phyloP scores from a whole-genome alignment of 2,797 vertebrate species.

The Ara ararauna region DNA sequence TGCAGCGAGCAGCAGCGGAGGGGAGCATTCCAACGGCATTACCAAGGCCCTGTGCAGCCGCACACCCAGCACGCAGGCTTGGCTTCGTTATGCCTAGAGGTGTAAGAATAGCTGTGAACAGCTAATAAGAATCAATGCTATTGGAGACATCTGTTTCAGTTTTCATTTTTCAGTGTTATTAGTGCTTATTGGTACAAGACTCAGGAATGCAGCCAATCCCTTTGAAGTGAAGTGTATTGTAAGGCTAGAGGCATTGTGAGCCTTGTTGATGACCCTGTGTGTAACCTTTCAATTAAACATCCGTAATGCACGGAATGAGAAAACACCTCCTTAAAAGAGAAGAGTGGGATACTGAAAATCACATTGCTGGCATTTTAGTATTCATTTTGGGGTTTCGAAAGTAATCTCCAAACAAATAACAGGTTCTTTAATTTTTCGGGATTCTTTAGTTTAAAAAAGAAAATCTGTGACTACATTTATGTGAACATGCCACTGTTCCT shows the following conservation, averaged over 20 bases:
- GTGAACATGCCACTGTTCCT: neutral
- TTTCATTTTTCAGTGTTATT: constrained; percentile 90
- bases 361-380: neutral
- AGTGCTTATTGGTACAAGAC: constrained; percentile 88
- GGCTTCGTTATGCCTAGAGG: constrained; percentile 77
- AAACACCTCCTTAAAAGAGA: neutral
- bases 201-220: constrained; percentile 83
- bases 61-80: constrained; percentile 74
- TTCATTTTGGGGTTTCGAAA: neutral
- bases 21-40: constrained; percentile 71
- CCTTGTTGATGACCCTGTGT: constrained; percentile 83
- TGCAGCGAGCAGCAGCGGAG: constrained; percentile 36
- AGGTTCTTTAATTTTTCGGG: neutral
- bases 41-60: neutral
- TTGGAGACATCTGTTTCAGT: constrained; percentile 88
- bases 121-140: constrained; percentile 83
- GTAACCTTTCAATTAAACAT: constrained; percentile 81
- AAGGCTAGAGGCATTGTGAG: constrained; percentile 82
- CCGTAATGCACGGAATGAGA: constrained; percentile 36
- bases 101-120: constrained; percentile 81
- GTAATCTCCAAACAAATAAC: neutral
- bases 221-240: constrained; percentile 85
- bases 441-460: neutral
- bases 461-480: neutral
- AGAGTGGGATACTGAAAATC: neutral